phyloP scores from a whole-genome alignment of 2,113 vertebrate genomes.

The Columba livia region DNA sequence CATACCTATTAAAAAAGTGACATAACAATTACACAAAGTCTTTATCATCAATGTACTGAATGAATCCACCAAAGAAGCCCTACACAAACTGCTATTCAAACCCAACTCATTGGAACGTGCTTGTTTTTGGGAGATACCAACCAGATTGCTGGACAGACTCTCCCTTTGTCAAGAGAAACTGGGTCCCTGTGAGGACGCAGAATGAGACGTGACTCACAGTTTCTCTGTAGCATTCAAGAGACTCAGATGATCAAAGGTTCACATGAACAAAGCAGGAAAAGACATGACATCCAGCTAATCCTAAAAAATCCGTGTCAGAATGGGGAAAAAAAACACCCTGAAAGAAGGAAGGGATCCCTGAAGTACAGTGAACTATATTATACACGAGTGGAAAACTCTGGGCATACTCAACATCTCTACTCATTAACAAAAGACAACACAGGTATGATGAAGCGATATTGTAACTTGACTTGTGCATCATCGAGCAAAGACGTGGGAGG shows the following conservation, averaged over 20 bases:
- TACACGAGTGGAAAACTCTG: not conserved
- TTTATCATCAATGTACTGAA: not conserved
- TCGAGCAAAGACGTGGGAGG: not conserved
- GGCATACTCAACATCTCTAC: not conserved
- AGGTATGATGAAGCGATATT: accelerated
- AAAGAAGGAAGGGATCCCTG: not conserved
- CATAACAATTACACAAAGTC: accelerated
- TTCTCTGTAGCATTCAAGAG: not conserved
- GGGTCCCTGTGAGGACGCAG: not conserved
- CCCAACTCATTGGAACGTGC: not conserved
- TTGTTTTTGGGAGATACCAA: not conserved
- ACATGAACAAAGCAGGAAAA: not conserved
- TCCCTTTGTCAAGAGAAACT: not conserved
- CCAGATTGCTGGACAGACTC: not conserved
- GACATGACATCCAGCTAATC: not conserved
- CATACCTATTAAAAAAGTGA: not conserved
- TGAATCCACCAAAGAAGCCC: not conserved
- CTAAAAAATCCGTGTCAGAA: not conserved
- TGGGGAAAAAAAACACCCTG: not conserved
- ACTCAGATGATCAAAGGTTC: not conserved
- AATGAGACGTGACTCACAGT: not conserved
- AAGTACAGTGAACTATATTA: not conserved
- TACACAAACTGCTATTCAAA: not conserved
- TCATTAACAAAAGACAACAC: not conserved
- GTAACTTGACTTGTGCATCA: too few relatives aligned